Conservation (phyloP, 2,797 vertebrate genomes). For the Synaphobranchus kaupii region DNA sequence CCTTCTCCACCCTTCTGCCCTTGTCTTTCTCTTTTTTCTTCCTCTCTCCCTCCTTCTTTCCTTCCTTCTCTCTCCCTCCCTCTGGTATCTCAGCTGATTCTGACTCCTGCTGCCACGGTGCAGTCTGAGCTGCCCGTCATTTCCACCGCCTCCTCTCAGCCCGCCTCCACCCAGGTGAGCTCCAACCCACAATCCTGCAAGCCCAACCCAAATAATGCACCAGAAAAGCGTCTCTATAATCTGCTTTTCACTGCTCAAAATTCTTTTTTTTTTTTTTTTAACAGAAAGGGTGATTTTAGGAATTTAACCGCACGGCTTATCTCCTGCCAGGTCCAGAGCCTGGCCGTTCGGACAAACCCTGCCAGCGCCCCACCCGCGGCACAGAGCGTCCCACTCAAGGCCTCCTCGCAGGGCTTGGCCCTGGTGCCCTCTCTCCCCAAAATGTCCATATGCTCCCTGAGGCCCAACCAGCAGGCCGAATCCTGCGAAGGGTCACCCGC, state of each 20-base stretch:
- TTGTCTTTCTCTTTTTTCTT: not conserved
- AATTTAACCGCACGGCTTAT: not conserved
- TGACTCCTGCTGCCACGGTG: conserved; percentile 89
- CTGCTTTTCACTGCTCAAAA: not conserved
- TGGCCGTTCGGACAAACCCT: conserved; percentile 82
- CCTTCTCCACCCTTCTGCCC: not conserved
- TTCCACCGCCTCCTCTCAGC: conserved; percentile 83
- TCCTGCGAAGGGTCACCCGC: conserved; percentile 71
- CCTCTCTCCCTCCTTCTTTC: conserved; percentile 52
- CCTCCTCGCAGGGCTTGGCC: conserved; percentile 72
- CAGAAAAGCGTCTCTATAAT: not conserved
- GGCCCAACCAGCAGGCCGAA: conserved; percentile 77
- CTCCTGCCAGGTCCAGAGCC: conserved; percentile 79
- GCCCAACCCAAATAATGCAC: not conserved
- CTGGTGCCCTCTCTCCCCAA: conserved; percentile 76
- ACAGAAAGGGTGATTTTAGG: not conserved
- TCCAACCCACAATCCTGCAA: conserved; percentile 15
- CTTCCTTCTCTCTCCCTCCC: conserved; percentile 39
- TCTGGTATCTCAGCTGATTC: conserved; percentile 81
- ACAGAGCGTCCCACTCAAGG: conserved; percentile 83
- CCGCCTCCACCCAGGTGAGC: conserved; percentile 87
- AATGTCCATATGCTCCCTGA: conserved; percentile 73
- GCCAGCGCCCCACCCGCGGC: conserved; percentile 80
- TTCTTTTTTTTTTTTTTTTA: not conserved
- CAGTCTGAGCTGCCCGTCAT: conserved; percentile 89